Evolutionary conservation across 2,888 invertebrate genomes (phyloP), one percentile per base, ranked within the genome.

Genomic region (Himalopsyche tibetana): DNA sequence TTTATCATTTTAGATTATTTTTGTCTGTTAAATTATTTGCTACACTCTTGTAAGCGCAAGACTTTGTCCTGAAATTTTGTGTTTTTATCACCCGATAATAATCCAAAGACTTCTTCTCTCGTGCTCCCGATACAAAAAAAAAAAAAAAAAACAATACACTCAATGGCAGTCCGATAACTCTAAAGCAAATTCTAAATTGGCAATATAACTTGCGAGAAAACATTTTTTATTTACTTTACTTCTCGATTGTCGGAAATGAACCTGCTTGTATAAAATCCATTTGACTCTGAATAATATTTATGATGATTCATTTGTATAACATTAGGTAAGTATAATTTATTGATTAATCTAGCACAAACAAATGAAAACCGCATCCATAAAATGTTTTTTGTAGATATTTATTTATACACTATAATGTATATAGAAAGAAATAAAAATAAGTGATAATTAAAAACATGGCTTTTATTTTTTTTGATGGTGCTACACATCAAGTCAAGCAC

Each of bases 321-420:
- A 28, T 63, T 63, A 63, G 63, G 19, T 63, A 63, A 63, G 19
- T 63, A 63, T 74, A 74, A 74, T 74, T 74, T 74, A 74, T 74
- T 74, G 38, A 28, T 36, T 28, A 74, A 38, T 11, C 36, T 74
- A 74, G 74, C 74, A 74, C 74, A 74, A 74, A 74, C 36, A 74
- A 51, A 51, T 36, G 36, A 74, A 63, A 63, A 19, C 63, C 19
- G 28, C 63, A 36, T 74, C 74, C 28, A 12, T 74, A 74, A 74
- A 36, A 36, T 74, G 74, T 36, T 74, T 69, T 74, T 74, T 74
- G 74, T 74, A 74, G 74, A 38, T 74, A 74, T 74, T 74, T 74
- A 74, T 74, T 74, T 74, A 74, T 74, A 74, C 38, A 74, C 74
- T 74, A 74, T 74, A 74, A 74, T 74, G 74, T 74, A 74, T 74